Evolutionary conservation across 2,888 invertebrate genomes (phyloP), one percentile per base, ranked within the genome.

Genomic region (Polymixis lichenea): DNA sequence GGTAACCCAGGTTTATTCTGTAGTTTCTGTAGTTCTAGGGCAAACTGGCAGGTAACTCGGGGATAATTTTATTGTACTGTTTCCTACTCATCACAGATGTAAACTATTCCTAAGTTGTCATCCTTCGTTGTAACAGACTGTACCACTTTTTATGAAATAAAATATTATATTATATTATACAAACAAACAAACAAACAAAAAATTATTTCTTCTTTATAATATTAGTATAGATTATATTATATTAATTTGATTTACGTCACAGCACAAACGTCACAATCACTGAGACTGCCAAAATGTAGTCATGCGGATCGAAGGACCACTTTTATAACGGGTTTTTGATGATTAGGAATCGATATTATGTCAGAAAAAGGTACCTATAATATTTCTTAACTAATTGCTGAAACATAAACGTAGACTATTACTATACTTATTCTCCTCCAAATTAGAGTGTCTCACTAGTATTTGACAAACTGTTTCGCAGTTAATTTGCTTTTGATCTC

Each of bases 401-500:
- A 49, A 61, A 46, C 7, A 75, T 38, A 28, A 55, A 28, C 17
- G 7, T n/a, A n/a, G n/a, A n/a, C n/a, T n/a, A n/a, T n/a, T n/a
- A n/a, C n/a, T n/a, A n/a, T n/a, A n/a, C n/a, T n/a, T 66, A 46
- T 72, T 62, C 49, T 38, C 13, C 11, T 72, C 22, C 22, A 51
- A 61, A 75, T 66, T 67, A 67, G 62, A 80, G 60, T 65, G 60
- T 53, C 66, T 70, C 28, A 51, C 51, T 66, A 72, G 64, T 82
- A 80, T 84, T 81, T 77, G 77, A 62, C 72, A 66, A 81, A 72
- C 83, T n/a, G 53, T 71, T 82, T 68, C 38, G 22, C 51, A 65
- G 67, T 64, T 70, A 72, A 84, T 84, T 84, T 72, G 61, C 71
- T 74, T 77, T 85, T 77, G 77, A 83, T 80, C 76, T 80, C 55